These are phyloP conservation scores for Geophilus truncorum DNA, from an alignment of 2,888 invertebrate species.

Conservation along the genomic window DNA sequence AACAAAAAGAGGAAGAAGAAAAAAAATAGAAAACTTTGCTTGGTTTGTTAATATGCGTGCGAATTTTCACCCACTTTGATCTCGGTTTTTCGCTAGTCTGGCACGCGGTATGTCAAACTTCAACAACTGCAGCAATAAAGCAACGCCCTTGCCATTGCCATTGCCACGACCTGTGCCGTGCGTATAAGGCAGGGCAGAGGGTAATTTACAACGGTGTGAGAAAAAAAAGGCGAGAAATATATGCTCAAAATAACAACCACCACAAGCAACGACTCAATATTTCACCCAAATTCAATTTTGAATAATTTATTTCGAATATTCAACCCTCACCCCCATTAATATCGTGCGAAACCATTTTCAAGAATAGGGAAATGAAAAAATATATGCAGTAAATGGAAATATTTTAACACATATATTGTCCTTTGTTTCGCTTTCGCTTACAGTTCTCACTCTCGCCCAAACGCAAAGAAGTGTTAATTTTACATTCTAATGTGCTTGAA, in stretches of 20 bases:
- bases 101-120: neutral
- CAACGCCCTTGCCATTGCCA: neutral
- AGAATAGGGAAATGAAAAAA: neutral
- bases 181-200: constrained; percentile 1
- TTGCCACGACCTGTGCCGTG: constrained; percentile 4
- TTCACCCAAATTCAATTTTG: constrained; percentile 31
- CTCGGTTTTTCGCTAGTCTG: neutral
- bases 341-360: neutral
- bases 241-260: constrained; percentile 9
- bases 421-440: neutral
- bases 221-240: neutral
- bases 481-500: neutral
- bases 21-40: neutral
- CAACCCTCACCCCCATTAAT: constrained; percentile 17
- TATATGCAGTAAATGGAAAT: neutral
- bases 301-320: constrained; percentile 33
- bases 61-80: neutral
- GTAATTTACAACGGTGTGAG: constrained; percentile 12
- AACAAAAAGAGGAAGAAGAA: neutral
- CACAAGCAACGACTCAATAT: constrained; percentile 9
- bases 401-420: too few relatives aligned
- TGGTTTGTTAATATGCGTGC: neutral
- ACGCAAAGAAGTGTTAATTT: neutral
- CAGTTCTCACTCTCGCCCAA: neutral
- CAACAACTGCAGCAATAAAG: neutral